phyloP scores from a whole-genome alignment of 2,797 vertebrate genomes.

The Podarcis lilfordi region DNA sequence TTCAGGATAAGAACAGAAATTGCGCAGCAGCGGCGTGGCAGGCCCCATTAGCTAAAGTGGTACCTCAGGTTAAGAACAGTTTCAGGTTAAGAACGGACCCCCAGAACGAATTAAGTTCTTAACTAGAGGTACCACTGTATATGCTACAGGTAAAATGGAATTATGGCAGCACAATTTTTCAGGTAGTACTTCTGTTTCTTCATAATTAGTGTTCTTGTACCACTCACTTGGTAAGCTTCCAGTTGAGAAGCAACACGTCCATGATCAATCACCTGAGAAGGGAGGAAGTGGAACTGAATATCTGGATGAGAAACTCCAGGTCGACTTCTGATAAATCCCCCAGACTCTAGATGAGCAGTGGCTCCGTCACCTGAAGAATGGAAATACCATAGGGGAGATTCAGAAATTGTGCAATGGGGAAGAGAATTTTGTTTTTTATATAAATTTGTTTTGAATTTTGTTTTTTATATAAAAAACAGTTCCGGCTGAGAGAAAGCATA shows the following conservation, averaged over 20 bases:
- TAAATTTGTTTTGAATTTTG: not conserved
- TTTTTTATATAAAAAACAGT: constrained; percentile 1
- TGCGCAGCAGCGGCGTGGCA: too few relatives aligned
- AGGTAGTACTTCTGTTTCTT: too few relatives aligned
- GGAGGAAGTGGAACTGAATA: constrained; percentile 97
- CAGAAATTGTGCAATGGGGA: not conserved
- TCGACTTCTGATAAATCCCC: constrained; percentile 92
- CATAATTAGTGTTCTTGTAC: not conserved
- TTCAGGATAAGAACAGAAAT: too few relatives aligned
- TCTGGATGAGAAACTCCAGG: constrained; percentile 88
- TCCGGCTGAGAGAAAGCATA: not conserved
- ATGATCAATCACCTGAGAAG: constrained; percentile 95
- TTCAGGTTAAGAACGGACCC: too few relatives aligned
- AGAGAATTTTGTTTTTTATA: constrained; percentile 1
- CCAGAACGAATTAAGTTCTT: too few relatives aligned
- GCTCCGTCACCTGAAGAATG: constrained; percentile 86
- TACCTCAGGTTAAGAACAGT: too few relatives aligned
- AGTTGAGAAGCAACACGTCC: constrained; percentile 84
- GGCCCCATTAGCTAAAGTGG: too few relatives aligned
- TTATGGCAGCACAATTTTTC: constrained; percentile 1
- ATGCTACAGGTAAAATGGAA: not conserved
- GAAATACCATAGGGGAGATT: not conserved
- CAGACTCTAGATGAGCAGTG: constrained; percentile 93
- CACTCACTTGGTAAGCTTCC: constrained; percentile 93
- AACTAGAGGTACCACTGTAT: not conserved